Evolutionary conservation across 1,140 invertebrate genomes (phyloP), one percentile per base, ranked within the genome.

Genomic region (Patella vulgata): DNA sequence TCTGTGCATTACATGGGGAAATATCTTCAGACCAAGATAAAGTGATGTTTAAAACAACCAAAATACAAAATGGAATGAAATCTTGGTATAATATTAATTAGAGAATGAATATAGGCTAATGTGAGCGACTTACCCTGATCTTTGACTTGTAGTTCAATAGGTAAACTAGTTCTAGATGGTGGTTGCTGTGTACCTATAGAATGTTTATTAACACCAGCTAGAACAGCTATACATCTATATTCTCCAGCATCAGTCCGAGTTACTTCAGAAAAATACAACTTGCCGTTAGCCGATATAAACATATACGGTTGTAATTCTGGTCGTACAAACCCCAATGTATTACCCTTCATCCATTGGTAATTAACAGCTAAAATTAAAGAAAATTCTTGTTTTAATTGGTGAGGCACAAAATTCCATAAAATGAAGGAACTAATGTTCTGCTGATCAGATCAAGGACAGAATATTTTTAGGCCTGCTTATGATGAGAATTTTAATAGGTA

Each of bases 201-300:
- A 47, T 66, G 48, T 6, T 54, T 43, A 25, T 64, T 64, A n/a
- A 68, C 36, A n/a, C 74, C 68, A 8, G 70, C 63, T 56, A 77
- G 33, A 5, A 68, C 60, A 17, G 71, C 68, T n/a, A 74, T 65
- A 61, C 75, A 77, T 43, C 59, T 62, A 44, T 77, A 77, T 3
- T 66, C 66, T 0, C 63, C 63, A 30, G 63, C 57, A 59, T 77
- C 74, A 23, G 53, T 54, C 1, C 58, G 12, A 0, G 70, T 74
- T 19, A 70, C 75, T 60, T 77, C 75, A 1, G 75, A 71, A 59
- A 77, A 75, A 63, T 75, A 77, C 21, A 77, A 61, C 39, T 66
- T 70, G 5, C 75, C 75, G 63, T 75, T 77, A 33, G 56, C 51
- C 3, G 75, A 77, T 23, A 77, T 66, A 48, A 77, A 77, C 31